Evolutionary conservation across 2,113 vertebrate species (phyloP).

Genomic region (Pelecanoides urinatrix): DNA sequence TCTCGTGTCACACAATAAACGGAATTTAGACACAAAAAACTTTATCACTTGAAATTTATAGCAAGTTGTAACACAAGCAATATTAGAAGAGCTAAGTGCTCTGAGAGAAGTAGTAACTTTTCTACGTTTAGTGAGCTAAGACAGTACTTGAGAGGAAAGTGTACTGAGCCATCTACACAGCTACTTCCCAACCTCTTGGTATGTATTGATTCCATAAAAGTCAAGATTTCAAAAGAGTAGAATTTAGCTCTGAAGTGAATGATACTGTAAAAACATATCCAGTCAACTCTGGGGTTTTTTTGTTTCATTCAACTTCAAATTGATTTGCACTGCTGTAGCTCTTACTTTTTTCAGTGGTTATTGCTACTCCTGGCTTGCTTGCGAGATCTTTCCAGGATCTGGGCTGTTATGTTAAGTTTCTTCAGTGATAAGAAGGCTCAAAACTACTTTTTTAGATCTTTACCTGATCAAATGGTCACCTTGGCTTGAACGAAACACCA

Average conservation of each 20-base stretch:
- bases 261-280: background rate
- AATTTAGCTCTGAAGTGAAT: background rate
- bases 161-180: background rate
- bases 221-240: background rate
- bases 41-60: slow-evolving; percentile 11
- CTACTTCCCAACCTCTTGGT: background rate
- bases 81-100: background rate
- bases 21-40: slow-evolving; percentile 15
- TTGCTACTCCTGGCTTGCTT: background rate
- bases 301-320: background rate
- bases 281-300: background rate
- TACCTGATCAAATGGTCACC: background rate
- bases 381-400: background rate
- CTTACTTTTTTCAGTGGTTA: background rate
- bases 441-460: background rate
- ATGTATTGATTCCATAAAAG: background rate
- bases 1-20: background rate
- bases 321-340: background rate
- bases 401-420: background rate
- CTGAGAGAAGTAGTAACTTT: background rate
- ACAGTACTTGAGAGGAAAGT: background rate
- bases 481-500: background rate
- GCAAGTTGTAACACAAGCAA: background rate
- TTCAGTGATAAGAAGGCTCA: background rate
- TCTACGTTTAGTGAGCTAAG: background rate